Evolutionary conservation across 2,888 invertebrate species (phyloP).

Genomic region (Tromatobia lineatoria): DNA sequence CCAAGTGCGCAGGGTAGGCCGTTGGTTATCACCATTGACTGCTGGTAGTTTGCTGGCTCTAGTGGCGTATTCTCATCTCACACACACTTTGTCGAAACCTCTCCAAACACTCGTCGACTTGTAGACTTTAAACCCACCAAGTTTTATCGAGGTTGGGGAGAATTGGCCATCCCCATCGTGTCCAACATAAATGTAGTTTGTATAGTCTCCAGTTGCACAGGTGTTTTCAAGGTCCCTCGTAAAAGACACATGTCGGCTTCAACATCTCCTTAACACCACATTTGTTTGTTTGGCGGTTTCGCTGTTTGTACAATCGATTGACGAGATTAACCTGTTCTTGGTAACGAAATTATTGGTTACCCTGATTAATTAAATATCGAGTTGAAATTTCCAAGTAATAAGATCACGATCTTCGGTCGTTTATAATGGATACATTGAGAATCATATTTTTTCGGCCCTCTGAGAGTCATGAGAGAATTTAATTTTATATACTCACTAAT

Average conservation of each 20-base stretch:
- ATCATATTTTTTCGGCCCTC: no score
- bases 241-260: constrained; percentile 7
- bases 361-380: no score
- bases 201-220: constrained; percentile 22
- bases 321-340: neutral
- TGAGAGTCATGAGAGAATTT: no score
- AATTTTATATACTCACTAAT: no score
- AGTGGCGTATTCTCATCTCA: neutral
- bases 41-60: constrained; percentile 17
- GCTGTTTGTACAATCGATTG: neutral
- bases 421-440: no score
- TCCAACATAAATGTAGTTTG: neutral
- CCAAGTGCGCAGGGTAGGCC: constrained; percentile 16
- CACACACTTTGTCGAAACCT: constrained; percentile 29
- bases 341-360: neutral
- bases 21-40: constrained; percentile 13
- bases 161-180: neutral
- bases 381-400: no score
- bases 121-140: constrained; percentile 25
- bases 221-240: constrained; percentile 26
- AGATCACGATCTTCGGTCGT: no score
- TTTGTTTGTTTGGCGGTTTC: neutral
- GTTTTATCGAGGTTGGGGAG: constrained; percentile 8
- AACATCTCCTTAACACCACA: neutral
- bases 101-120: constrained; percentile 38